Evolutionary conservation across 2,888 invertebrate species (phyloP).

Genomic region (Lobophora halterata): DNA sequence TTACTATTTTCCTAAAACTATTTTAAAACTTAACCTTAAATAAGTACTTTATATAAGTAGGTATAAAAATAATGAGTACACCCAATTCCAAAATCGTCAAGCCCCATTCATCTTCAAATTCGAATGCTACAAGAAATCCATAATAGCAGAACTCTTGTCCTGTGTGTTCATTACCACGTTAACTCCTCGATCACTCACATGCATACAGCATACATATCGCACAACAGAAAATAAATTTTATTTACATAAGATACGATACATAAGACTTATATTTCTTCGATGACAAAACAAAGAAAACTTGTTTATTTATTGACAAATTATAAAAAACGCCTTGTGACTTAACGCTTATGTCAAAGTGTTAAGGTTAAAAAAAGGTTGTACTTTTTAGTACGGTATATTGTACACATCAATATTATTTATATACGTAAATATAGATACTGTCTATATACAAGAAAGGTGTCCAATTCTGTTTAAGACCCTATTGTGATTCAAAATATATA

Average conservation of each 20-base stretch:
- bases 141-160: slow-evolving; percentile 12
- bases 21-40: too few species aligned
- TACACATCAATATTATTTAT: slow-evolving; percentile 2
- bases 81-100: too few species aligned
- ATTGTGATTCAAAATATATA: too few species aligned
- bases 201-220: slow-evolving; percentile 23
- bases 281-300: slow-evolving; percentile 13
- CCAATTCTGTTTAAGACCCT: too few species aligned
- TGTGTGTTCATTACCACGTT: slow-evolving; percentile 18
- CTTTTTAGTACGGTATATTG: slow-evolving; percentile 16
- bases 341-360: slow-evolving; percentile 16
- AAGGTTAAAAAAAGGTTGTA: slow-evolving; percentile 16
- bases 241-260: slow-evolving; percentile 12
- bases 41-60: too few species aligned
- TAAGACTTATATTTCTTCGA: slow-evolving; percentile 20
- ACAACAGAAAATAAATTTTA: slow-evolving; percentile 23
- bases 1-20: too few species aligned
- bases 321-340: slow-evolving; percentile 16
- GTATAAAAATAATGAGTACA: too few species aligned
- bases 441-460: too few species aligned
- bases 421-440: slow-evolving; percentile 10
- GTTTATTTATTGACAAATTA: slow-evolving; percentile 17
- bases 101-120: too few species aligned
- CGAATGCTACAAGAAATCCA: too few species aligned
- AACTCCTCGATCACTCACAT: slow-evolving; percentile 18